Evolutionary conservation across 2,888 invertebrate genomes (phyloP), one percentile per base, ranked within the genome.

Genomic region (Stenurella melanura): DNA sequence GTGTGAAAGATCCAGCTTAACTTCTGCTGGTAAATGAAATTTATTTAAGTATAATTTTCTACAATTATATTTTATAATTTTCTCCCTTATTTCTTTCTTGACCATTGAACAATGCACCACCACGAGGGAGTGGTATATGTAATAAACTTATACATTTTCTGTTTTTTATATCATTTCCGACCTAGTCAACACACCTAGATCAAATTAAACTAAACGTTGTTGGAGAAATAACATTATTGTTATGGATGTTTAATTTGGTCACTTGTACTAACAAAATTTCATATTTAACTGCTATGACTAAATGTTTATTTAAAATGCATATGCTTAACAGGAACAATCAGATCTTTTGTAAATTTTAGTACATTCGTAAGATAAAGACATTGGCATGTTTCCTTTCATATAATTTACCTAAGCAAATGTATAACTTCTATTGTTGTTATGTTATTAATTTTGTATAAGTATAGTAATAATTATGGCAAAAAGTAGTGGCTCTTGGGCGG

Each of bases 301-400:
- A 64, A 64, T 64, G 38, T 64, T 64, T 64, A 64, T 42, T 42
- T 64, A 42, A n/a, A 64, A 64, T 64, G n/a, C 18, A 64, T 64
- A 42, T 64, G 19, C 50, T 64, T 42, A 64, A 18, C 64, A 64
- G 64, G 42, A 64, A 64, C 64, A 64, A 42, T 10, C 21, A 42
- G 12, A 64, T 42, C 10, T 18, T 38, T 12, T 38, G 38, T 63
- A 63, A 34, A 63, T 63, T 63, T 63, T 18, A 18, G n/a, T 0
- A 42, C 64, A 18, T 42, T 15, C 19, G 12, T 19, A 0, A 4
- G 50, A 50, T 50, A 50, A 34, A 34, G 0, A 34, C 7, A 6
- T 34, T 34, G 30, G 30, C 38, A 15, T 50, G n/a, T 50, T 50
- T 50, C n/a, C 50, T 6, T 7, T 50, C n/a, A n/a, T 42, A 42